Evolutionary conservation across 2,113 vertebrate species (phyloP).

Genomic region (Pluvialis apricaria): DNA sequence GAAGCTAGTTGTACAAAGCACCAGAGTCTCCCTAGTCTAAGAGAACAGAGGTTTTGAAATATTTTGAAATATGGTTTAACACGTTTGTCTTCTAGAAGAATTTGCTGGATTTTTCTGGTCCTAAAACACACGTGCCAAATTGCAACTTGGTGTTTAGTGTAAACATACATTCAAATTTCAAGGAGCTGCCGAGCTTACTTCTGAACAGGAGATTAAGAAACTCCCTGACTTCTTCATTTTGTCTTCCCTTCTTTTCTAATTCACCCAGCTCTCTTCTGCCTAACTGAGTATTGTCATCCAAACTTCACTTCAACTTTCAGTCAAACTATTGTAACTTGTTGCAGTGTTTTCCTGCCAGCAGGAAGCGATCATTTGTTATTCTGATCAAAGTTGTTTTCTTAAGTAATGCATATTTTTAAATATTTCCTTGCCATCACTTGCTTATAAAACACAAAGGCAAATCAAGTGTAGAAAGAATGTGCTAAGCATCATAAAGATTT

Average conservation of each 20-base stretch:
- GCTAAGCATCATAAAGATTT: neutral
- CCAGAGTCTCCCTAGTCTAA: slow-evolving; percentile 9
- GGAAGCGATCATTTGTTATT: neutral
- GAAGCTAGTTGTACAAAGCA: slow-evolving; percentile 52
- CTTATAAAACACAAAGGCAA: neutral
- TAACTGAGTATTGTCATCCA: neutral
- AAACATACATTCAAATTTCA: neutral
- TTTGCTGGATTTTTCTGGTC: neutral
- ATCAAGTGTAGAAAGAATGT: neutral
- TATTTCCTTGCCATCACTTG: neutral
- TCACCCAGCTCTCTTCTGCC: neutral
- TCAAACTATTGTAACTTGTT: neutral
- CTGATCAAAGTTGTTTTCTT: neutral
- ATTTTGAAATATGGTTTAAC: slow-evolving; percentile 39
- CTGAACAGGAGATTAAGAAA: neutral
- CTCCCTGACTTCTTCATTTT: neutral
- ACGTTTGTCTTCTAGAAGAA: neutral
- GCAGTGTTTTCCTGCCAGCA: neutral
- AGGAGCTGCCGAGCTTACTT: neutral
- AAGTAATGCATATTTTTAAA: neutral
- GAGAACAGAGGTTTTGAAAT: slow-evolving; percentile 42
- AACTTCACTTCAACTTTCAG: neutral
- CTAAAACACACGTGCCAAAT: neutral
- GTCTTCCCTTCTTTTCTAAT: neutral
- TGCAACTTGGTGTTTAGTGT: neutral